A percentile compares a stretch with the other conserved stretches of the same genome.
Evolutionary conservation across 2,797 vertebrate genomes (phyloP).

Genomic region (Neoniphon sammara): DNA sequence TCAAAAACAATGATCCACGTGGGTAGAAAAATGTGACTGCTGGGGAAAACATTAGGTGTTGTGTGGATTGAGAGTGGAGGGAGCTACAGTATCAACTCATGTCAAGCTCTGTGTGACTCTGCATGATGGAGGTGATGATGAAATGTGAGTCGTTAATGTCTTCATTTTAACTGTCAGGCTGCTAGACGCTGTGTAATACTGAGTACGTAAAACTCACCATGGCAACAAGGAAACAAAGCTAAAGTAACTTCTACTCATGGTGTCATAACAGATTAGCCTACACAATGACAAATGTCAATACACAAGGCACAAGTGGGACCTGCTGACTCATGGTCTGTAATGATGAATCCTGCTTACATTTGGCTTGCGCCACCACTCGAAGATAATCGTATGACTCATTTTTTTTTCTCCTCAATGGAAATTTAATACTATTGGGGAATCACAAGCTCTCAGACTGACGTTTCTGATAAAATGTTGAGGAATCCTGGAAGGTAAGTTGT

Average conservation of each 20-base stretch:
- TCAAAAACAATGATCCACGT: neutral
- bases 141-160: neutral
- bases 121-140: neutral
- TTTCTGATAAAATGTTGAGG: neutral
- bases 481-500: neutral
- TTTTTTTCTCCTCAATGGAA: no score
- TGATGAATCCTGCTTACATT: neutral
- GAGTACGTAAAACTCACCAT: slow-evolving; percentile 30
- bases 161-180: neutral
- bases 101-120: slow-evolving; percentile 11
- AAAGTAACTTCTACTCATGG: slow-evolving; percentile 18
- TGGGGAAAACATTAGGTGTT: neutral
- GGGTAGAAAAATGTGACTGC: slow-evolving; percentile 7
- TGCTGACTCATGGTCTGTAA: slow-evolving; percentile 29
- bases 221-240: slow-evolving; percentile 61
- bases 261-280: slow-evolving; percentile 1
- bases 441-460: neutral
- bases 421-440: neutral
- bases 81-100: neutral
- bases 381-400: no score
- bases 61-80: neutral
- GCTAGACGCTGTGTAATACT: slow-evolving; percentile 36
- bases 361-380: neutral
- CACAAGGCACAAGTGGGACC: neutral
- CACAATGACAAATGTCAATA: slow-evolving; percentile 31